These are phyloP conservation scores for Harmothoe impar DNA, from an alignment of 2,888 invertebrate species.

Conservation along the genomic window DNA sequence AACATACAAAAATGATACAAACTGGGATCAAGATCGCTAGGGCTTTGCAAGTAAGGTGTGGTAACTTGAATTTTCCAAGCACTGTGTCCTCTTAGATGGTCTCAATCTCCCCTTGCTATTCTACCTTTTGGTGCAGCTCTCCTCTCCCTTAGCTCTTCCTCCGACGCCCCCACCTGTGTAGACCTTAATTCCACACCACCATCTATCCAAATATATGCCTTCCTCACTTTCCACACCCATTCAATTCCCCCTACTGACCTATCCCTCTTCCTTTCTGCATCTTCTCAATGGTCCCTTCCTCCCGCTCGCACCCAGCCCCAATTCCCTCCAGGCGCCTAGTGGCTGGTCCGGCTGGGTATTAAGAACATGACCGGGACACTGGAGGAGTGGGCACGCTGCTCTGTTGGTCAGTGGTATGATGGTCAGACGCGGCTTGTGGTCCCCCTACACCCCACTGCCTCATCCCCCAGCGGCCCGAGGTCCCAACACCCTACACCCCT, in stretches of 20 bases:
- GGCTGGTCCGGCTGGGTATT: not conserved
- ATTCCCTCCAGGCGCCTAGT: not conserved
- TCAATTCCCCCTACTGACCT: not conserved
- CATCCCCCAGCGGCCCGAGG: not conserved
- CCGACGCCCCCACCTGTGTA: not conserved
- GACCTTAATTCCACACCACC: not conserved
- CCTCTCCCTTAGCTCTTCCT: not conserved
- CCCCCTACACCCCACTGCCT: not conserved
- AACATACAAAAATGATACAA: no score
- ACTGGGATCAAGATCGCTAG: no score
- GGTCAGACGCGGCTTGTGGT: not conserved
- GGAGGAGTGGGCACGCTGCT: not conserved
- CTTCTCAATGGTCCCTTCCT: not conserved
- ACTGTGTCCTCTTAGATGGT: no score
- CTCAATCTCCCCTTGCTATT: not conserved
- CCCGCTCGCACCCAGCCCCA: not conserved
- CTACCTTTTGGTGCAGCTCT: not conserved
- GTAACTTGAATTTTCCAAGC: no score
- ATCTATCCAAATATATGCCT: not conserved
- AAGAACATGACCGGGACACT: conserved; percentile 1
- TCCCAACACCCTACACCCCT: not conserved
- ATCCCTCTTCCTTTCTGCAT: not conserved
- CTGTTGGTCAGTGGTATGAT: not conserved
- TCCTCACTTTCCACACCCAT: not conserved
- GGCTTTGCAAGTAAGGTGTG: no score